Percentiles rank a stretch among this genome's conserved stretches.
Evolutionary conservation across 2,797 vertebrate species (phyloP).

Genomic region (Lycodopsis pacificus): DNA sequence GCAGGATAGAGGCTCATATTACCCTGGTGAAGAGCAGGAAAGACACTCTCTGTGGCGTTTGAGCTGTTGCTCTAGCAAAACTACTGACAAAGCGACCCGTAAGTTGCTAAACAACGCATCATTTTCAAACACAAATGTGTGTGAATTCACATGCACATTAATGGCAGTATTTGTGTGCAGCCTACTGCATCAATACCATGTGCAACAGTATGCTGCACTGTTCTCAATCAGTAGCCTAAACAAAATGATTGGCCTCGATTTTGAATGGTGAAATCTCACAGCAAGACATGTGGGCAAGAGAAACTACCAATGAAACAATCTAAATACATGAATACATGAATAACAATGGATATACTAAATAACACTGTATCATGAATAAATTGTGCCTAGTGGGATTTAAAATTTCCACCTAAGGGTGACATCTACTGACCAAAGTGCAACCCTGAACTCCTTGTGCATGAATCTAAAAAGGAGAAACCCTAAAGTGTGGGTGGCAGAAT

Average conservation of each 20-base stretch:
- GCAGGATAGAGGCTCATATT: slow-evolving; percentile 3
- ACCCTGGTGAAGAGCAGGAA: slow-evolving; percentile 1
- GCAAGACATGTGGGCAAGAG: neutral
- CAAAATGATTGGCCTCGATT: neutral
- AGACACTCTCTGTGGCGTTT: slow-evolving; percentile 3
- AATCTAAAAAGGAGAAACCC: neutral
- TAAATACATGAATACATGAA: neutral
- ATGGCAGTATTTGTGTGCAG: slow-evolving; percentile 22
- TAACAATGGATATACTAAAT: neutral
- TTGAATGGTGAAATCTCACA: slow-evolving; percentile 12
- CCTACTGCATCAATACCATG: slow-evolving; percentile 35
- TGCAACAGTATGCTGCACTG: slow-evolving; percentile 53
- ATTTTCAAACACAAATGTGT: neutral
- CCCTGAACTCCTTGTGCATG: slow-evolving; percentile 9
- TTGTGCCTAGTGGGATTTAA: slow-evolving; percentile 12
- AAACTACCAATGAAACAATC: neutral
- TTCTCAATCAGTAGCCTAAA: slow-evolving; percentile 25
- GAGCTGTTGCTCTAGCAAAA: neutral
- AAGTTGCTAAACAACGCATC: neutral
- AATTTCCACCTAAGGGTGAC: slow-evolving; percentile 24
- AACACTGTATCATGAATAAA: neutral
- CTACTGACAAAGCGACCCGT: neutral
- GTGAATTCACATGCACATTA: neutral
- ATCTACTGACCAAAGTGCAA: slow-evolving; percentile 37
- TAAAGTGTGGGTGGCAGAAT: slow-evolving; percentile 15